Conservation (phyloP, 2,113 vertebrate genomes). For the Phyllopteryx taeniolatus region DNA sequence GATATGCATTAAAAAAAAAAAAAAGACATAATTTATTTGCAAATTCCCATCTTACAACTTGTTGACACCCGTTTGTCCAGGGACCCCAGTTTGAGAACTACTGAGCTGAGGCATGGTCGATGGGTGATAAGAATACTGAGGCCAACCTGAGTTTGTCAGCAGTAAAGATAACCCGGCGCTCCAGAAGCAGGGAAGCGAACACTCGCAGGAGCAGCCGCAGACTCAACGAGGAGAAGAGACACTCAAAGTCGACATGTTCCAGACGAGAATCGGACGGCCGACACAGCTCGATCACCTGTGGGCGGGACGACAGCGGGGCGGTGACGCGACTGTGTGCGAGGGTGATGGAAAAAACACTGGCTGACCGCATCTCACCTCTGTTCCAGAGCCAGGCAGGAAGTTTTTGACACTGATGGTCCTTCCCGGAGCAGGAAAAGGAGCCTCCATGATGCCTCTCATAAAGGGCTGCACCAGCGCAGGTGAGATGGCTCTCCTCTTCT, state of each 20-base stretch:
- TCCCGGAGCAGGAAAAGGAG: constrained; percentile 92
- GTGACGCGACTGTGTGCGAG: not conserved
- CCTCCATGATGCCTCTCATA: constrained; percentile 97
- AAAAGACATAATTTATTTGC: too few relatives aligned
- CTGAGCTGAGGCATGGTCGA: not conserved
- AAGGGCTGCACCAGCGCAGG: constrained; percentile 96
- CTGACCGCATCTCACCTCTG: constrained; percentile 75
- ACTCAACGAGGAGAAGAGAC: constrained; percentile 88
- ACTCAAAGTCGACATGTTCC: constrained; percentile 94
- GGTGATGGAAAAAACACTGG: not conserved
- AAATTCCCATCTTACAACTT: too few relatives aligned
- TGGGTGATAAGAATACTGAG: not conserved
- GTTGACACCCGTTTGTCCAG: too few relatives aligned
- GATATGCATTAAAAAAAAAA: too few relatives aligned
- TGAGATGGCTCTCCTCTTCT: constrained; percentile 93
- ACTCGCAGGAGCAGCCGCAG: constrained; percentile 89
- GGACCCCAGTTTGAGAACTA: too few relatives aligned
- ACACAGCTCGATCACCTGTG: constrained; percentile 89
- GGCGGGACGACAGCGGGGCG: not conserved
- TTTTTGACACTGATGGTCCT: constrained; percentile 91
- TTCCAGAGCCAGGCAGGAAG: constrained; percentile 94
- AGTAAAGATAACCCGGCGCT: constrained; percentile 93
- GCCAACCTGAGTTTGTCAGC: constrained; percentile 96
- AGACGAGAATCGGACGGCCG: constrained; percentile 90
- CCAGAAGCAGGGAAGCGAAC: constrained; percentile 91